Conservation (phyloP, 2,888 invertebrate species). For the Horisme vitalbata region DNA sequence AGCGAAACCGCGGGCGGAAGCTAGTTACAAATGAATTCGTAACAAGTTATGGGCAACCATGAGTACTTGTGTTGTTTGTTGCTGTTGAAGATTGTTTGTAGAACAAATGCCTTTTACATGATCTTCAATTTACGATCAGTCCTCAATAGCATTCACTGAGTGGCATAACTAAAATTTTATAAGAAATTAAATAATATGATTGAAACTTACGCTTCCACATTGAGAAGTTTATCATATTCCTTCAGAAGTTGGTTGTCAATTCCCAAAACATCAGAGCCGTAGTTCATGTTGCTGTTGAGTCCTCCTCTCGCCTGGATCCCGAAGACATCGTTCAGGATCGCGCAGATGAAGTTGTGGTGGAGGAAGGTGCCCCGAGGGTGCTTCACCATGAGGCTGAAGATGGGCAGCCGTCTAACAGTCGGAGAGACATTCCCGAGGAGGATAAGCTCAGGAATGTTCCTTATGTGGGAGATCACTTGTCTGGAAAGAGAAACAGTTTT, state of each 20-base stretch:
- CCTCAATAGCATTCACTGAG: too few relatives aligned
- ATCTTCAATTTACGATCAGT: too few relatives aligned
- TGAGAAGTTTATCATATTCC: constrained; percentile 86
- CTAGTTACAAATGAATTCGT: too few relatives aligned
- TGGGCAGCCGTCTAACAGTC: constrained; percentile 87
- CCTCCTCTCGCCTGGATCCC: constrained; percentile 94
- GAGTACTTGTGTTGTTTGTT: too few relatives aligned
- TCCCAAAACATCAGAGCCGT: constrained; percentile 92
- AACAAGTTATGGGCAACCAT: too few relatives aligned
- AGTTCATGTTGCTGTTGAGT: constrained; percentile 91
- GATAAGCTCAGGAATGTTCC: constrained; percentile 90
- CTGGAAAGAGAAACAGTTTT: constrained; percentile 71
- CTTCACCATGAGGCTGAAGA: constrained; percentile 93
- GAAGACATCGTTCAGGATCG: constrained; percentile 94
- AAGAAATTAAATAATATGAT: too few relatives aligned
- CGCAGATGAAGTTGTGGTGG: constrained; percentile 94
- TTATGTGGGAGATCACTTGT: constrained; percentile 90
- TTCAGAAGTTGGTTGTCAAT: constrained; percentile 89
- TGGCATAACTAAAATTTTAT: too few relatives aligned
- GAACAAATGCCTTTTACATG: too few relatives aligned
- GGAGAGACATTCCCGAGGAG: constrained; percentile 88
- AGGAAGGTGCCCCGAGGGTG: constrained; percentile 92
- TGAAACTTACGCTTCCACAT: constrained; percentile 75
- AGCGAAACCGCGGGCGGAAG: too few relatives aligned
- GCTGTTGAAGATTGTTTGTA: too few relatives aligned